A percentile compares a stretch with the other conserved stretches of the same genome.
phyloP scores from a whole-genome alignment of 1,140 invertebrate genomes.

The Trichomalopsis sarcophagae region DNA sequence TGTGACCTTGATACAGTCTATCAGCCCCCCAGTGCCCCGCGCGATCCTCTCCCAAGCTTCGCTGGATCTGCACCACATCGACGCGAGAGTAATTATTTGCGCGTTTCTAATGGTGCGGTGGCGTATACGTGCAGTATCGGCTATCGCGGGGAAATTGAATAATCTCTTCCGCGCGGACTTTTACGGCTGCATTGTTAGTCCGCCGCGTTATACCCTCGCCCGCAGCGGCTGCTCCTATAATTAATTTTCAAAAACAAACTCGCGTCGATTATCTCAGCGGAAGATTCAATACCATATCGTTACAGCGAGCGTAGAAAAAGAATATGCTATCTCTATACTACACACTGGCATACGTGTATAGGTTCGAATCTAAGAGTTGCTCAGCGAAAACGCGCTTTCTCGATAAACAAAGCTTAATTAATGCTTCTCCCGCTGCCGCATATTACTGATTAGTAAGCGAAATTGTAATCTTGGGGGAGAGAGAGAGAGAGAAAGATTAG shows the following conservation, averaged over 20 bases:
- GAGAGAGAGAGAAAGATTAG: constrained; percentile 5
- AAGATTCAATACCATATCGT: constrained; percentile 4
- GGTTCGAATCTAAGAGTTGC: neutral
- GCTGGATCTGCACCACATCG: too few species aligned
- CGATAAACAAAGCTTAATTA: constrained; percentile 33
- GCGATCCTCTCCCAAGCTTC: too few species aligned
- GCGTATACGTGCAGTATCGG: neutral
- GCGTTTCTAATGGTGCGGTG: neutral
- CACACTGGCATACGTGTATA: too few species aligned
- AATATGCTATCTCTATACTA: too few species aligned
- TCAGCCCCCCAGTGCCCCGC: neutral
- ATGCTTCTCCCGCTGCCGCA: neutral
- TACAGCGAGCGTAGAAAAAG: neutral
- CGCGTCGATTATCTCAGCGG: neutral
- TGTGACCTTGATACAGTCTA: constrained; percentile 38
- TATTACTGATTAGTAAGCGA: constrained; percentile 45
- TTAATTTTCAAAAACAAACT: neutral
- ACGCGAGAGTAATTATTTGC: too few species aligned
- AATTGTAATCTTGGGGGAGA: constrained; percentile 20
- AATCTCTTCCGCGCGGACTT: neutral
- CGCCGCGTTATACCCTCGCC: neutral
- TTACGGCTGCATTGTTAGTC: neutral
- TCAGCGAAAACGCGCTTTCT: neutral
- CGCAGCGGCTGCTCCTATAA: neutral
- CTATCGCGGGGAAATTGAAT: neutral